Evolutionary conservation across 1,140 invertebrate species (phyloP).

Genomic region (Oryzaephilus surinamensis): DNA sequence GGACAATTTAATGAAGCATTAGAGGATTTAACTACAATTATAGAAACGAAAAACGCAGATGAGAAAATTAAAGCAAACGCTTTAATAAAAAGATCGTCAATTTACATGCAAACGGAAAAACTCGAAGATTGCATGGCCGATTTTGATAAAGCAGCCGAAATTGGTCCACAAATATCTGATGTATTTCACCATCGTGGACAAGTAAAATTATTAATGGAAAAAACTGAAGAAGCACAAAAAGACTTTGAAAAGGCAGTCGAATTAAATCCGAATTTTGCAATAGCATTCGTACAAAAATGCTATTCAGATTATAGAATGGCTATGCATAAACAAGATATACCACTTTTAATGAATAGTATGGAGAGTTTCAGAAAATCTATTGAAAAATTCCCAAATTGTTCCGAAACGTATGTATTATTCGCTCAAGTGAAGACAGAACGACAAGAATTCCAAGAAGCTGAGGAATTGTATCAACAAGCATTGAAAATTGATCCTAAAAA

Average conservation of each 20-base stretch:
- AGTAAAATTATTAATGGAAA: constrained; percentile 72
- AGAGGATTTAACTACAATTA: constrained; percentile 55
- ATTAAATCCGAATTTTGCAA: constrained; percentile 69
- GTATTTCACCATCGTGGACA: constrained; percentile 51
- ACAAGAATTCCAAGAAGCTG: constrained; percentile 70
- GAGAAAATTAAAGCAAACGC: constrained; percentile 68
- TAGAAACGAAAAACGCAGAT: constrained; percentile 46
- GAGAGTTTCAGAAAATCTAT: constrained; percentile 63
- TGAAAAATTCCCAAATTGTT: constrained; percentile 68
- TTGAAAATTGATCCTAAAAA: constrained; percentile 74
- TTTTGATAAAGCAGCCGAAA: constrained; percentile 61
- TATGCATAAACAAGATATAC: constrained; percentile 41
- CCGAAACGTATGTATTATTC: constrained; percentile 74
- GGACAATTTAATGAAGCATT: constrained; percentile 61
- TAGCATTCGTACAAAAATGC: constrained; percentile 79
- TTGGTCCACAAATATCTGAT: constrained; percentile 65
- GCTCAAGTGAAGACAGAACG: constrained; percentile 71
- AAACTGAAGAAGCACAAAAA: constrained; percentile 61
- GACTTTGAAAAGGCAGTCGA: constrained; percentile 78
- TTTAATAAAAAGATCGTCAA: constrained; percentile 77
- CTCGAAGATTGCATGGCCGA: constrained; percentile 62
- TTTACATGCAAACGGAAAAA: constrained; percentile 70
- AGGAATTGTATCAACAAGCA: constrained; percentile 70
- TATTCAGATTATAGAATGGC: constrained; percentile 72
- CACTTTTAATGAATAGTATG: constrained; percentile 48